Evolutionary conservation across 1,140 invertebrate species (phyloP), one percentile per base, ranked within the genome.

Genomic region (Hormaphis cornu): DNA sequence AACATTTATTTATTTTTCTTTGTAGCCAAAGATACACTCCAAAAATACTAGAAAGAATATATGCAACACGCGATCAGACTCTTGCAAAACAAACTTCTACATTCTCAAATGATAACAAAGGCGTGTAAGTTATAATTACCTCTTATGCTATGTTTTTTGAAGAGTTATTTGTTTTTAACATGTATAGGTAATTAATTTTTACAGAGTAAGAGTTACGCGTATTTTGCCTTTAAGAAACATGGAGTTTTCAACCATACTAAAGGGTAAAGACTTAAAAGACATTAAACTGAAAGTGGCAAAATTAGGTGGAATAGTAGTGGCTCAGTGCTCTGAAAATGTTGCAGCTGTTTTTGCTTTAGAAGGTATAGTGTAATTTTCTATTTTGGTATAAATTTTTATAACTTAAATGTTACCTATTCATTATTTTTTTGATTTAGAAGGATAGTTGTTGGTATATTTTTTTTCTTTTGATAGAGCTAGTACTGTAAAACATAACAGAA

Each of bases 311-410:
- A 84, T 83, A 71, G 82, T 91, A 3, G 79, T 81, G 0, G 81
- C 79, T 7, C 88, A 88, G 77, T 79, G 92, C 24, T 79, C 83
- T 18, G 80, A 84, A 69, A 84, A 83, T 35, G 74, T 87, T 0
- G 85, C 87, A 44, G 91, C 89, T 22, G 83, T 92, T 28, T 87
- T 97, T 73, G 87, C 90, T 5, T 86, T 83, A 14, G 77, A 83
- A 75, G 81, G 82, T 83, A 54, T 70, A 26, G 20, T 26, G 33
- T 18, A 56, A 44, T 56, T 73, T 58, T 69, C 66, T 33, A n/a
- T 71, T 28, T n/a, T 54, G 22, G 30, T 44, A 46, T 20, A 70
- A 48, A 24, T 70, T 59, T 71, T 69, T 54, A 3, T 35, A 53
- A 5, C 7, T 18, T 18, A 10, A n/a, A 30, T 10, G 16, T 28